These are phyloP conservation scores for Enteromius viviparus DNA, from an alignment of 2,797 vertebrate genomes.

Conservation along the genomic window DNA sequence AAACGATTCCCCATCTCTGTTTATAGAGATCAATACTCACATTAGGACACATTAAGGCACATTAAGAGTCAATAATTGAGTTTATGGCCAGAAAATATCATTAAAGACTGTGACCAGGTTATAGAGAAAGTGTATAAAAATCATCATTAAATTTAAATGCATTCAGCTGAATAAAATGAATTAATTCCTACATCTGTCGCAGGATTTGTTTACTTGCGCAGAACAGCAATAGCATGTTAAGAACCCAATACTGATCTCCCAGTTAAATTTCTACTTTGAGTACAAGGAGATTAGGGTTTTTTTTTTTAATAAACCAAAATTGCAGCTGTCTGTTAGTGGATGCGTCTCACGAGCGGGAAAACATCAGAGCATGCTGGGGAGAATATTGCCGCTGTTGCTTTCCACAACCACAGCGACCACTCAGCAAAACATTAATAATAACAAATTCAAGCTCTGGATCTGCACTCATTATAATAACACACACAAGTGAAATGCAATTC, in stretches of 20 bases:
- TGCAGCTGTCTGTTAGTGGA: neutral
- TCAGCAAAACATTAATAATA: slow-evolving; percentile 31
- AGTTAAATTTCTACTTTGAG: neutral
- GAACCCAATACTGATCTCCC: neutral
- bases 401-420: slow-evolving; percentile 18
- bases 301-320: slow-evolving; percentile 28
- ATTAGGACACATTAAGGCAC: slow-evolving; percentile 25
- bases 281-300: neutral
- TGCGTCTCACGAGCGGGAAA: slow-evolving; percentile 26
- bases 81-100: slow-evolving; percentile 61
- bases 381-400: slow-evolving; percentile 23
- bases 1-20: slow-evolving; percentile 64
- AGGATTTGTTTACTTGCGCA: neutral
- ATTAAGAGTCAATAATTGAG: slow-evolving; percentile 34
- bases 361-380: slow-evolving; percentile 20
- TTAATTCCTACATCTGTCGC: neutral
- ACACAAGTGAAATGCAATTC: neutral
- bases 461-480: slow-evolving; percentile 16
- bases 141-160: neutral
- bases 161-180: slow-evolving; percentile 53
- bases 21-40: slow-evolving; percentile 57
- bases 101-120: slow-evolving; percentile 62
- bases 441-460: slow-evolving; percentile 9
- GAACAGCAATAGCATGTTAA: neutral
- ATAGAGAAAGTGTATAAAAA: slow-evolving; percentile 32